Base-by-base conservation (phyloP, 2,888 invertebrate species). In the Bombyx huttoni region DNA sequence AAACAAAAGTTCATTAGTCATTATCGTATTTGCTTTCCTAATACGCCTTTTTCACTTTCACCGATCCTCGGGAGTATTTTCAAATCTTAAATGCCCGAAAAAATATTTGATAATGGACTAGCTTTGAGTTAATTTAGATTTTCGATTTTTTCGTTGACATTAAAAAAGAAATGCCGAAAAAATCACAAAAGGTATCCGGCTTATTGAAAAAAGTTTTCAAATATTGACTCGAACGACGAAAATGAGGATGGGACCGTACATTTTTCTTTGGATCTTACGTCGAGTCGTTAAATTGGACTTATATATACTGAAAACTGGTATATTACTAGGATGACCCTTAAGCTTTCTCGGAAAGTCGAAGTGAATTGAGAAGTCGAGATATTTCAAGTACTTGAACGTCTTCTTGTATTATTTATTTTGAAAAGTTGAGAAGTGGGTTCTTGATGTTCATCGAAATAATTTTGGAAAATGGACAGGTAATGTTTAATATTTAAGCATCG, bases 121-220 rank as follows among this genome's bases (percentile, higher is more conserved):
- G 24, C 24, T 24, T 24, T 24, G 24, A 24, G 24, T 24, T 24
- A 24, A 24, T 24, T 24, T 24, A 3, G 24, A 24, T 24, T 24
- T 24, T 24, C 24, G 24, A 3, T 2, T 3, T 24, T 24, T 24
- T 24, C 24, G 24, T 24, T 24, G 24, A 24, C 34, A 52, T 52
- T 52, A 50, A 48, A 52, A 50, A 49, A 35, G 34, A 14, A 49
- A 52, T 52, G 47, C 46, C 12, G 48, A 45, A 13, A 47, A 34
- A 14, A 45, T 46, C 13, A 12, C n/a, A 40, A 35, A 49, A 49
- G 47, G 35, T 40, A 45, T 33, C 45, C 13, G 14, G 14, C 24
- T 47, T 24, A 52, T 48, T 46, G 47, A 47, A 35, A 52, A 49
- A 48, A 35, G 6, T 34, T 40, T 10, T 48, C 33, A 34, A 52